Base-by-base conservation (phyloP, 2,888 invertebrate genomes). In the Drosophila siamana region DNA sequence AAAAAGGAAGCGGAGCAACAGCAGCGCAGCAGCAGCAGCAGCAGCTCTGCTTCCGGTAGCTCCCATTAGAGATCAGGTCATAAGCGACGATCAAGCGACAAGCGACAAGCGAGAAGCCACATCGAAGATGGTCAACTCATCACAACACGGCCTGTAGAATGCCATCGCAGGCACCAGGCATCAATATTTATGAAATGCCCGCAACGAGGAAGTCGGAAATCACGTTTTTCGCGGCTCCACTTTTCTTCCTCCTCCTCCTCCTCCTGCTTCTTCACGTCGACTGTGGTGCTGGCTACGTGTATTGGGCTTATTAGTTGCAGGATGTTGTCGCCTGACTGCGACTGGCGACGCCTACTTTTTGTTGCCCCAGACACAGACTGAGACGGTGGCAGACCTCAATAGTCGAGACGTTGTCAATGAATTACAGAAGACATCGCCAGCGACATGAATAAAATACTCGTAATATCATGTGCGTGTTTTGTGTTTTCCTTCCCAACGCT, bases 171-270 rank as follows among this genome's bases (percentile, higher is more conserved):
- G 30, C 83, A 83, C 86, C 36, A 30, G 30, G 30, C 83, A 83
- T 83, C 77, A 71, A 83, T 83, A 83, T 83, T 83, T 83, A 83
- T 83, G 84, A 83, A 69, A 66, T 84, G 85, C 59, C 55, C 55
- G 33, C n/a, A 33, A 33, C 78, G 69, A 86, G 85, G 85, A 86
- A 86, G 74, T 86, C 83, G 85, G 85, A 86, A 86, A 86, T 86
- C 85, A 86, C 85, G 85, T 86, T 72, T 75, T 55, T 73, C 62
- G 64, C 59, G 62, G 66, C 66, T 70, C 69, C 73, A 67, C 55
- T 55, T 75, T 30, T 62, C 38, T 22, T 30, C 38, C 38, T 48
- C 28, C 55, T 38, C 19, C 33, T 36, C 24, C 38, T 19, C 24
- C 22, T 44, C 15, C 9, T 19, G 19, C 38, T 28, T 24, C 22